Evolutionary conservation across 2,113 vertebrate genomes (phyloP), one percentile per base, ranked within the genome.

Genomic region (Saiga tatarica): DNA sequence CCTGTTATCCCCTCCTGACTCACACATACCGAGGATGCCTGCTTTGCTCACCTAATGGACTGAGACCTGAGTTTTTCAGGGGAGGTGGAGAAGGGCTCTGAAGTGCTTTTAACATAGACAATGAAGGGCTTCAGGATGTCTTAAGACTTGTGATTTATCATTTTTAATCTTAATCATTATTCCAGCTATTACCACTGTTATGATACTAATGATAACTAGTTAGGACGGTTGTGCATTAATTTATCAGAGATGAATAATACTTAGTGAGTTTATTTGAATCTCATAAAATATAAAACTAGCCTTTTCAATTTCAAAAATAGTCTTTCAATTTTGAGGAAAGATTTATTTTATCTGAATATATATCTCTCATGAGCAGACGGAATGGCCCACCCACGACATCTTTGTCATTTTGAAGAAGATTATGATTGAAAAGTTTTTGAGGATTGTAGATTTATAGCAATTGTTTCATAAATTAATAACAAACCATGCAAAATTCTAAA

Each of bases 161-260:
- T 45, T 19, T 96, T 87, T 82, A 89, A 76, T 89, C 9, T 71
- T 83, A 95, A 55, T 64, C 21, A 25, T 87, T 95, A 19, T 59
- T 53, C 39, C 81, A 53, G 17, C 53, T 87, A 59, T 71, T 89
- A 64, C 39, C 59, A 78, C 33, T 13, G 36, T 28, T 89, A 57
- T 42, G 33, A 53, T 55, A 84, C 81, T 84, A 84, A 55, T 39
- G 12, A 55, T 25, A 84, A 55, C 21, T 36, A 25, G 62, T 79
- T 89, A 52, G 62, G 30, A 64, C 15, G 7, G 30, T 42, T 89
- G 52, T 64, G 25, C n/a, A 85, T 57, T 79, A 86, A 95, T 78
- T 91, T 82, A 93, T 55, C 39, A 67, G n/a, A 96, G 39, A 62
- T 79, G 47, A 93, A 91, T 30, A 82, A 26, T 91, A 86, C 93